Base-by-base conservation (phyloP, 2,888 invertebrate genomes). In the Mechanitis messenoides region DNA sequence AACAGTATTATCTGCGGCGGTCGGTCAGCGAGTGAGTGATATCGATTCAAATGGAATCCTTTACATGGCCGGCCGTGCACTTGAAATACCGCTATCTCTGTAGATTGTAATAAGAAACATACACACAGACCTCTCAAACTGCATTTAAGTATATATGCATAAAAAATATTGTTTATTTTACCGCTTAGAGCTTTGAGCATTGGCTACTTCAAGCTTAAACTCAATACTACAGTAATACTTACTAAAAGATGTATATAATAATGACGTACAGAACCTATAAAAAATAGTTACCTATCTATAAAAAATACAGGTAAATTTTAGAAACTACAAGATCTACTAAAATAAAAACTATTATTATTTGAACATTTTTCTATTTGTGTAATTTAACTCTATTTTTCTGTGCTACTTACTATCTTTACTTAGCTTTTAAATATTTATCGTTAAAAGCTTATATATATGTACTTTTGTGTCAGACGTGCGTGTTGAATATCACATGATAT, bases 21-120 rank as follows among this genome's bases (percentile, higher is more conserved):
- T 70, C 71, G 69, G 68, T 58, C 68, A 69, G 67, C 72, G 78
- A 82, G 74, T 84, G 84, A 74, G 72, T 74, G 77, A 69, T 60
- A 20, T 68, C 67, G 67, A 70, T 67, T 70, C 63, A 69, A 66
- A 71, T 71, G 68, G 69, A 68, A 68, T 64, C 67, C 72, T 70
- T 68, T 58, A 64, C 74, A 73, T 72, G 77, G 81, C 80, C 83
- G 82, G 81, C 81, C 83, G 78, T 75, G 79, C 81, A 80, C 85
- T 83, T 83, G 78, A 71, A 79, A 73, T 86, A 85, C 88, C 84
- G 87, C 81, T 88, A 86, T 72, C 68, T 76, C 46, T 46, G 5
- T 46, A 12, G 76, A 80, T 76, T 80, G 80, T 79, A 76, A 80
- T 80, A 76, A 80, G 79, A 81, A 79, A 78, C 76, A 81, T 45